Percentiles rank a stretch among this genome's conserved stretches.
Conservation (phyloP, 2,888 invertebrate genomes). For the Fragum sueziense region DNA sequence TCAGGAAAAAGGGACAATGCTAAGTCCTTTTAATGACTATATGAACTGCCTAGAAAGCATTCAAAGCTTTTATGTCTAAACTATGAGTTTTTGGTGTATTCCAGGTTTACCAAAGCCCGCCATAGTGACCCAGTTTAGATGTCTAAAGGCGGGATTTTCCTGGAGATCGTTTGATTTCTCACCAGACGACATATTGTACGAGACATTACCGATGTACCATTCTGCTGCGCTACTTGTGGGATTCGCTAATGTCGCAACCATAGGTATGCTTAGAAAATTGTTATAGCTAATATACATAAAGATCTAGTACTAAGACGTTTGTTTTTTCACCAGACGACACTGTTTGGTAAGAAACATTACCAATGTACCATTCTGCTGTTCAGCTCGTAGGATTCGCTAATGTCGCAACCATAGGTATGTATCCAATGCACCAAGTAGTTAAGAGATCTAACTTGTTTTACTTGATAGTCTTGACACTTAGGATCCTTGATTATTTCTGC, state of each 20-base stretch:
- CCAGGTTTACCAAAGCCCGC: constrained; percentile 87
- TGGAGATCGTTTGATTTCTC: constrained; percentile 54
- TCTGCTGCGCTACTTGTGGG: constrained; percentile 94
- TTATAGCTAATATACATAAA: too few relatives aligned
- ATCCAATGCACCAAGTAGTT: too few relatives aligned
- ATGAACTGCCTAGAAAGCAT: too few relatives aligned
- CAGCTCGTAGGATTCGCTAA: constrained; percentile 88
- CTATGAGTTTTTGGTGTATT: not conserved
- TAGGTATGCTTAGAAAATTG: too few relatives aligned
- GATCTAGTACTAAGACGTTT: too few relatives aligned
- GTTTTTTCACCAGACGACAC: constrained; percentile 85
- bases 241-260: constrained; percentile 76
- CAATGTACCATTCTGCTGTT: constrained; percentile 96
- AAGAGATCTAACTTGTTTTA: too few relatives aligned
- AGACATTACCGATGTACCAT: constrained; percentile 96
- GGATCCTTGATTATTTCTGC: too few relatives aligned
- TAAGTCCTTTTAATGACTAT: too few relatives aligned
- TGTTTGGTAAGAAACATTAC: constrained; percentile 94
- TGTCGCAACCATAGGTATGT: constrained; percentile 13
- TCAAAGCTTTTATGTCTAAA: too few relatives aligned
- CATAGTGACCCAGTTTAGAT: constrained; percentile 91
- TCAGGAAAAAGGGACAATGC: too few relatives aligned
- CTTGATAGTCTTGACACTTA: too few relatives aligned
- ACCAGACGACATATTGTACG: constrained; percentile 90
- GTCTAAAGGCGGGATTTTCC: constrained; percentile 38